A percentile compares a stretch with the other conserved stretches of the same genome.
Evolutionary conservation across 1,140 invertebrate species (phyloP).

Genomic region (Heliconius nattereri): DNA sequence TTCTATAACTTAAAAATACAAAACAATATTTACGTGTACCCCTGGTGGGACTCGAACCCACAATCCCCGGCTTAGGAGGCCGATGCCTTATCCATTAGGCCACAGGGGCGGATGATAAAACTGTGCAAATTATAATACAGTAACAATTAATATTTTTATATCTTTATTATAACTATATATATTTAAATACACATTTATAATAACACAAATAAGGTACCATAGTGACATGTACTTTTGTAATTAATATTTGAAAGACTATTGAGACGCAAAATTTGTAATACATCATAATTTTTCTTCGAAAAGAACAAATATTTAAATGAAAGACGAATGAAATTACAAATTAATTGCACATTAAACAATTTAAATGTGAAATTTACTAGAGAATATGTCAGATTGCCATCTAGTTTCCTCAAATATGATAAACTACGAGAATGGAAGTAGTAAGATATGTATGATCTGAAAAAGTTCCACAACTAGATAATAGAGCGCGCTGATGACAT

Average conservation of each 20-base stretch:
- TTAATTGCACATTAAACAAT: background rate
- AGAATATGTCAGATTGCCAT: background rate
- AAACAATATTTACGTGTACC: background rate
- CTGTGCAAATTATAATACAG: background rate
- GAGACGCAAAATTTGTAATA: too few species aligned
- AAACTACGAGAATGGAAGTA: background rate
- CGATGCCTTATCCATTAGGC: constrained; percentile 15
- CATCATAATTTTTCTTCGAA: too few species aligned
- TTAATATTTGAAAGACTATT: too few species aligned
- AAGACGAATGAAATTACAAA: too few species aligned
- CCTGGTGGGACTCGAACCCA: constrained; percentile 14
- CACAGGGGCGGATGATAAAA: background rate
- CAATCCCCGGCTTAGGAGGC: constrained; percentile 14
- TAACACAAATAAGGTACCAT: background rate
- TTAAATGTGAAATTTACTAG: background rate
- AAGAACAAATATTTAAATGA: too few species aligned
- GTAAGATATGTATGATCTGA: background rate
- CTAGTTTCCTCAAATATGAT: background rate
- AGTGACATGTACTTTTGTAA: background rate
- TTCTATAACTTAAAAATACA: background rate
- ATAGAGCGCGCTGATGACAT: background rate
- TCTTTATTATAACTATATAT: background rate
- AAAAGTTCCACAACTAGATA: constrained; percentile 3
- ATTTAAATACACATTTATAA: background rate
- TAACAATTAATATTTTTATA: background rate